These are phyloP conservation scores for Toxotes chatareus DNA, from an alignment of 2,113 vertebrate species.

Conservation along the genomic window DNA sequence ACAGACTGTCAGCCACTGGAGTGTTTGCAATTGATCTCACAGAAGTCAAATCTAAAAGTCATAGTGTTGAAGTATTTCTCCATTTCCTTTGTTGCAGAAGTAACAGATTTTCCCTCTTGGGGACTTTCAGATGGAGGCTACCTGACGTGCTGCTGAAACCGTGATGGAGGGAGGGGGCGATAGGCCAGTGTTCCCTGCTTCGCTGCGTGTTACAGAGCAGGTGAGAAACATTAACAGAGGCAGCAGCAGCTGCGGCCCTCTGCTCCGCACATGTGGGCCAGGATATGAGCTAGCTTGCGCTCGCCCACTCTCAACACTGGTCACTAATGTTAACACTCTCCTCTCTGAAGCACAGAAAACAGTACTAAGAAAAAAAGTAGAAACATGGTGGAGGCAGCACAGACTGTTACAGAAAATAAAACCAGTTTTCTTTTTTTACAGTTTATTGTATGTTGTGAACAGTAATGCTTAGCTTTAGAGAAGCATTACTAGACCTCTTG, in stretches of 20 bases:
- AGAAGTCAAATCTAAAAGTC: conserved; percentile 37
- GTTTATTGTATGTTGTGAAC: background rate
- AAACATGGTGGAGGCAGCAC: background rate
- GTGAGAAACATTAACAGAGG: conserved; percentile 75
- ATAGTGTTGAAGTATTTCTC: conserved; percentile 34
- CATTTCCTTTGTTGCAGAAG: conserved; percentile 44
- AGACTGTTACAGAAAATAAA: background rate
- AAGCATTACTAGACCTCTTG: background rate
- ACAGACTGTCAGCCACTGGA: background rate
- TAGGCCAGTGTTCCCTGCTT: conserved; percentile 14
- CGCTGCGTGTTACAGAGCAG: conserved; percentile 65
- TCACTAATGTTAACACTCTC: conserved; percentile 52
- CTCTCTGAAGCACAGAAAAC: conserved; percentile 31
- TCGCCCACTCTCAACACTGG: conserved; percentile 51
- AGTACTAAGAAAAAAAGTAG: background rate
- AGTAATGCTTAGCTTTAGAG: background rate
- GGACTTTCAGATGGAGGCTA: conserved; percentile 49
- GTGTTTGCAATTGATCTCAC: conserved; percentile 3
- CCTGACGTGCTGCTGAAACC: conserved; percentile 55
- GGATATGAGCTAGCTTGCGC: conserved; percentile 45
- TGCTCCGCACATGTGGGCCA: conserved; percentile 68
- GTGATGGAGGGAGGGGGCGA: conserved; percentile 39
- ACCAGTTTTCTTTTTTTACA: background rate
- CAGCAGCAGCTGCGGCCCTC: conserved; percentile 64
- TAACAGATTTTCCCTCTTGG: conserved; percentile 35